Percentiles rank a stretch among this genome's conserved stretches.
Evolutionary conservation across 2,113 vertebrate species (phyloP).

Genomic region (Elaphurus davidianus): DNA sequence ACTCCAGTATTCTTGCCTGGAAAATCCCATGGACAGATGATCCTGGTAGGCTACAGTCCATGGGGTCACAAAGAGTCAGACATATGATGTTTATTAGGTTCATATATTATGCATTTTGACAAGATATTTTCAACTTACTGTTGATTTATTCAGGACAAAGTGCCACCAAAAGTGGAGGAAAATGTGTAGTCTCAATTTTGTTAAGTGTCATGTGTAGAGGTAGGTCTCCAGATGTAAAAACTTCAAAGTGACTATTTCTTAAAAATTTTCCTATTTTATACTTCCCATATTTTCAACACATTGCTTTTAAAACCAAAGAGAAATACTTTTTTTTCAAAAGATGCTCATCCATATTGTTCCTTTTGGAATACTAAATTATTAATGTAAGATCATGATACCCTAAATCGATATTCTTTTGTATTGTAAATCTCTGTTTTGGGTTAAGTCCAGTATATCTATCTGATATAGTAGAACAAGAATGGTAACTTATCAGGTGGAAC

Average conservation of each 20-base stretch:
- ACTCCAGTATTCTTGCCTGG: too few relatives aligned
- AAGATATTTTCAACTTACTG: neutral
- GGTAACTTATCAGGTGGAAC: neutral
- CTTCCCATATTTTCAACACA: neutral
- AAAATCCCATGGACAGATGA: too few relatives aligned
- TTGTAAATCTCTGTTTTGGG: neutral
- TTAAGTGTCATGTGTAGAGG: neutral
- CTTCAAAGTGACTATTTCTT: neutral
- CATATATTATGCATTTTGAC: neutral
- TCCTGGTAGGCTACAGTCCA: too few relatives aligned
- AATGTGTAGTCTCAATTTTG: neutral
- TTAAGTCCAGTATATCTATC: neutral
- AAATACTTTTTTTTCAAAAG: neutral
- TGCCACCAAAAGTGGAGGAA: neutral
- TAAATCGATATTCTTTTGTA: neutral
- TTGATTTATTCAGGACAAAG: neutral
- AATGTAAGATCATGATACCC: neutral
- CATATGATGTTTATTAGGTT: neutral
- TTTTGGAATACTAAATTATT: neutral
- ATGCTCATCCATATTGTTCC: neutral
- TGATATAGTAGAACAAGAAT: neutral
- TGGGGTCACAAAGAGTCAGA: too few relatives aligned
- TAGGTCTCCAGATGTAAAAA: neutral
- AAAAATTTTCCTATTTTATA: neutral
- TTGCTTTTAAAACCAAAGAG: neutral